phyloP scores from a whole-genome alignment of 2,797 vertebrate species.

The Chiloscyllium punctatum region DNA sequence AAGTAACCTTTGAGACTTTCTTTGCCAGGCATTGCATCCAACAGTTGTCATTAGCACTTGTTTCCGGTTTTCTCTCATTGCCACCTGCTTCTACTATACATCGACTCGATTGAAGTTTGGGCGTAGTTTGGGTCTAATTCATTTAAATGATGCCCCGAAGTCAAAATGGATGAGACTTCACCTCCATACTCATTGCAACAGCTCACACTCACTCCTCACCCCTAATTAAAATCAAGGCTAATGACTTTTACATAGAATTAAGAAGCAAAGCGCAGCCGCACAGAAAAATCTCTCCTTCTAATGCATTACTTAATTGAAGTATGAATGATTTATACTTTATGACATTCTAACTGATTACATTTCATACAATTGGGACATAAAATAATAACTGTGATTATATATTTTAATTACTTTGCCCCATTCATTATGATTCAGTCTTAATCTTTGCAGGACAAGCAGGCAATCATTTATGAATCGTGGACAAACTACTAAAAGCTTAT shows the following conservation, averaged over 20 bases:
- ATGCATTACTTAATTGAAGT: constrained; percentile 33
- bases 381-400: constrained; percentile 33
- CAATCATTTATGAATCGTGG: constrained; percentile 29
- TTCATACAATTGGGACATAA: constrained; percentile 34
- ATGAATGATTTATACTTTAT: constrained; percentile 34
- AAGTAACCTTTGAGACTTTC: background rate
- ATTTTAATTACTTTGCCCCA: constrained; percentile 31
- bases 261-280: background rate
- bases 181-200: no score
- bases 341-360: constrained; percentile 34
- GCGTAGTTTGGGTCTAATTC: background rate
- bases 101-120: background rate
- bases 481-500: constrained; percentile 12
- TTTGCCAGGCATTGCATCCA: background rate
- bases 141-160: background rate
- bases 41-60: background rate
- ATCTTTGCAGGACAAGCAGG: constrained; percentile 33
- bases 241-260: background rate
- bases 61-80: background rate
- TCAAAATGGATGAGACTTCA: background rate
- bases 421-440: constrained; percentile 33
- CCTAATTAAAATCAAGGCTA: background rate
- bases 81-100: background rate
- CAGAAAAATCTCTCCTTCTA: background rate
- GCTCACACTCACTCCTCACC: background rate